Conservation (phyloP, 2,888 invertebrate genomes). For the Lasius platythorax region DNA sequence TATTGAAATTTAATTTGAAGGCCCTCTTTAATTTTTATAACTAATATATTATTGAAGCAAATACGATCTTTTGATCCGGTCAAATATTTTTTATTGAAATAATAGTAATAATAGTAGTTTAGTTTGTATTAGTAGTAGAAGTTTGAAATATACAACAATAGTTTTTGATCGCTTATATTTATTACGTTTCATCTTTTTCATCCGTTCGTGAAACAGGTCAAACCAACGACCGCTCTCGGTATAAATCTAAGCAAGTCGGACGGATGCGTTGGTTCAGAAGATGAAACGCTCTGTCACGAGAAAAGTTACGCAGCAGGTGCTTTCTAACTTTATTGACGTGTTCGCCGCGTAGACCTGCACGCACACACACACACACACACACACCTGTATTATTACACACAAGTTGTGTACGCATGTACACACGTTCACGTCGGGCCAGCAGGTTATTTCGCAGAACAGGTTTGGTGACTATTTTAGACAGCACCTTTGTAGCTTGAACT, state of each 20-base stretch:
- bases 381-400: neutral
- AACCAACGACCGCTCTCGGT: slow-evolving; percentile 13
- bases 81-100: neutral
- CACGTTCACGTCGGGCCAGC: slow-evolving; percentile 63
- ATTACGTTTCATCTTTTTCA: neutral
- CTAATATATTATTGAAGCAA: neutral
- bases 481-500: slow-evolving; percentile 58
- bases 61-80: neutral
- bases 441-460: slow-evolving; percentile 71
- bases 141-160: neutral
- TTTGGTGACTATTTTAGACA: slow-evolving; percentile 72
- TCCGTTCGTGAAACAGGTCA: neutral
- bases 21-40: neutral
- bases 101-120: neutral
- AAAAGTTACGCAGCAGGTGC: slow-evolving; percentile 77
- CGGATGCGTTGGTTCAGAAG: slow-evolving; percentile 58
- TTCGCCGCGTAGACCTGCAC: slow-evolving; percentile 16
- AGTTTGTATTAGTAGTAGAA: neutral
- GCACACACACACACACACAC: neutral
- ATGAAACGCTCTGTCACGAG: slow-evolving; percentile 66
- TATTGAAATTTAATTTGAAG: neutral
- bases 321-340: slow-evolving; percentile 55
- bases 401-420: slow-evolving; percentile 20
- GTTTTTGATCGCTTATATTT: neutral
- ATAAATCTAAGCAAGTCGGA: slow-evolving; percentile 58